These are phyloP conservation scores for Limnephilus auricula DNA, from an alignment of 2,888 invertebrate genomes.

Conservation along the genomic window DNA sequence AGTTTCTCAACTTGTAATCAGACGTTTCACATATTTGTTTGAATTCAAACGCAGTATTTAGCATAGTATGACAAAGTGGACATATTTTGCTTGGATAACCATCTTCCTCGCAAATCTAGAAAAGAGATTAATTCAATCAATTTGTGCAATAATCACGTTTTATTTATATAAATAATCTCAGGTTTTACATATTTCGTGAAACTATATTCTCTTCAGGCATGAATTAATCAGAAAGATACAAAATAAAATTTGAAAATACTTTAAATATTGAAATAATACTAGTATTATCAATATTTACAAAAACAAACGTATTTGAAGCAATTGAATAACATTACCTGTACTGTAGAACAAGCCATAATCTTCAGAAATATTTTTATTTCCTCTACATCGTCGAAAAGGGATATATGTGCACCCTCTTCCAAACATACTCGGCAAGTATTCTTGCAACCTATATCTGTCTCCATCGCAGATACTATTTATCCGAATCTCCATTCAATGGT, in stretches of 20 bases:
- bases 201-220: neutral
- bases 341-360: conserved; percentile 65
- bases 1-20: conserved; percentile 60
- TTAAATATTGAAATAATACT: neutral
- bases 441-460: conserved; percentile 28
- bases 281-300: neutral
- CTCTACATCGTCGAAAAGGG: conserved; percentile 60
- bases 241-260: neutral
- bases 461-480: conserved; percentile 46
- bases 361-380: conserved; percentile 64
- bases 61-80: conserved; percentile 63
- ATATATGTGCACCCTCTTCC: conserved; percentile 59
- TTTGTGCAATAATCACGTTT: neutral
- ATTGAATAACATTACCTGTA: conserved; percentile 56
- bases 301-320: neutral
- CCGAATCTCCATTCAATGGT: conserved; percentile 10
- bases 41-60: conserved; percentile 65
- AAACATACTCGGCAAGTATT: conserved; percentile 62
- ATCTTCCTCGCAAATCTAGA: conserved; percentile 64
- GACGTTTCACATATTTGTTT: conserved; percentile 64
- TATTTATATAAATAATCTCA: neutral
- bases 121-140: conserved; percentile 8
- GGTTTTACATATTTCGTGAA: neutral
- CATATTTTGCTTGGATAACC: conserved; percentile 64
- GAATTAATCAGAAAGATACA: neutral